Conservation (phyloP, 2,888 invertebrate genomes). For the Blomia tropicalis region DNA sequence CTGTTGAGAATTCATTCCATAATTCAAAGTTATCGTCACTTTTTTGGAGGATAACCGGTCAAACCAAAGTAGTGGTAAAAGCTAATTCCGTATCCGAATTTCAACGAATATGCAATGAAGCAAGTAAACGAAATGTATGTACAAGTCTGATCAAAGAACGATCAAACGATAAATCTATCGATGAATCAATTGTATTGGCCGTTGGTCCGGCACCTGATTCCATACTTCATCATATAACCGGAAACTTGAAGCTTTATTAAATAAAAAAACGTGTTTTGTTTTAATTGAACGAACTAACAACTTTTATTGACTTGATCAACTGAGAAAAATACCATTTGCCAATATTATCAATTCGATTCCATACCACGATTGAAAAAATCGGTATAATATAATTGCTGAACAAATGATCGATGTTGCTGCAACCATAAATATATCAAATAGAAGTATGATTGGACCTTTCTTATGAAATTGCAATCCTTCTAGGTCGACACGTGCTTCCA, state of each 20-base stretch:
- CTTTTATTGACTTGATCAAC: not conserved
- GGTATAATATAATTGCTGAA: not conserved
- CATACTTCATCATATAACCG: not conserved
- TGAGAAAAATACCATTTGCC: not conserved
- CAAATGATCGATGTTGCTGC: not conserved
- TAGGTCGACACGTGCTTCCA: not conserved
- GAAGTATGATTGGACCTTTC: not conserved
- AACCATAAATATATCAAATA: not conserved
- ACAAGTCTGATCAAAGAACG: not conserved
- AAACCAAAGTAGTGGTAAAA: not conserved
- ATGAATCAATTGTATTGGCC: not conserved
- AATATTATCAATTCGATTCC: not conserved
- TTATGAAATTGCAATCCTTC: not conserved
- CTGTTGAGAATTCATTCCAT: not conserved
- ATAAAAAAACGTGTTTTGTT: too few species aligned
- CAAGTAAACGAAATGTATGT: not conserved
- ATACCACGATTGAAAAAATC: not conserved
- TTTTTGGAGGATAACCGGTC: not conserved
- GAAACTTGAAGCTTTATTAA: not conserved
- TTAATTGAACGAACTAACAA: not conserved
- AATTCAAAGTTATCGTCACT: not conserved
- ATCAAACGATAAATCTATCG: not conserved
- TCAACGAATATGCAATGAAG: not conserved
- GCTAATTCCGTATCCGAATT: not conserved
- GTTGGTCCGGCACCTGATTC: not conserved